Percentiles rank a stretch among this genome's conserved stretches.
Evolutionary conservation across 2,797 vertebrate species (phyloP).

Genomic region (Mus minutoides): DNA sequence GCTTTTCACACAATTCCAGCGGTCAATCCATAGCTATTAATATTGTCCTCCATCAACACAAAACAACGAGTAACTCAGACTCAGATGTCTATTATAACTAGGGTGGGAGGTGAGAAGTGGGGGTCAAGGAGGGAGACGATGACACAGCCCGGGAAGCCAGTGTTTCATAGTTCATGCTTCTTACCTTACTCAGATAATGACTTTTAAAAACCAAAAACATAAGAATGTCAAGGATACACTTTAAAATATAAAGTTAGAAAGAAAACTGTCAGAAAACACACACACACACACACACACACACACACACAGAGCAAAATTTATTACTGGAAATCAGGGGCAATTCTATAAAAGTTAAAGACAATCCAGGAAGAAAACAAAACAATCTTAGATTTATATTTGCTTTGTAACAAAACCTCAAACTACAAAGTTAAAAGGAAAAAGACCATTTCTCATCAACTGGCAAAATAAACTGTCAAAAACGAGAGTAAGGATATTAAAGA

Average conservation of each 20-base stretch:
- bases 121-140: background rate
- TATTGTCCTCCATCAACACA: background rate
- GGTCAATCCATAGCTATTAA: background rate
- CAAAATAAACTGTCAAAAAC: background rate
- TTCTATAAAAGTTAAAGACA: constrained; percentile 33
- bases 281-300: background rate
- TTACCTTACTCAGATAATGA: background rate
- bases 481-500: background rate
- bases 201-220: background rate
- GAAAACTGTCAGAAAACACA: background rate
- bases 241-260: background rate
- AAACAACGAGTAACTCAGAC: background rate
- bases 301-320: background rate
- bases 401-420: constrained; percentile 50
- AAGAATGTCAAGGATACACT: no score
- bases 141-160: background rate
- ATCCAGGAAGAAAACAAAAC: background rate
- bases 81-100: background rate
- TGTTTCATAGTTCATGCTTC: constrained; percentile 1
- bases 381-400: background rate
- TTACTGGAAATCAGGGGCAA: background rate
- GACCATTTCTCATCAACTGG: constrained; percentile 3
- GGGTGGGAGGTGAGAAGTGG: background rate
- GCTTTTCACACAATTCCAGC: background rate
- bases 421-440: constrained; percentile 21